These are phyloP conservation scores for Danio choprae DNA, from an alignment of 2,797 vertebrate genomes.

Conservation along the genomic window DNA sequence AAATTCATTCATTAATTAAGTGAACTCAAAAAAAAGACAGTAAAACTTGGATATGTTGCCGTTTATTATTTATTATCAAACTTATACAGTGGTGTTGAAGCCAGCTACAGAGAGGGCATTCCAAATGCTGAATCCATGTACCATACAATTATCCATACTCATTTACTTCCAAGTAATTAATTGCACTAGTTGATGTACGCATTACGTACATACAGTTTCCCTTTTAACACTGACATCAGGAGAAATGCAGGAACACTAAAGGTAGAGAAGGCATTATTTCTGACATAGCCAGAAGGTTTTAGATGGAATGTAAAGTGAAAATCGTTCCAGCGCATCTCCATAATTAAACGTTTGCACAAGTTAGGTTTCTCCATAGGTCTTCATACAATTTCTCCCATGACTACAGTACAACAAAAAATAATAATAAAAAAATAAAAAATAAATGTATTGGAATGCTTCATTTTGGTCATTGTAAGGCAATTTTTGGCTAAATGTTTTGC, in stretches of 20 bases:
- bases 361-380: conserved; percentile 75
- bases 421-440: neutral
- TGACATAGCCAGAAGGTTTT: conserved; percentile 69
- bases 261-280: conserved; percentile 72
- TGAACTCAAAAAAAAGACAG: neutral
- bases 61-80: conserved; percentile 89
- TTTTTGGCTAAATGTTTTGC: conserved; percentile 87
- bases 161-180: conserved; percentile 80
- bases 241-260: conserved; percentile 60
- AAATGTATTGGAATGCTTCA: conserved; percentile 86
- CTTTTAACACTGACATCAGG: conserved; percentile 84
- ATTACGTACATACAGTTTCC: conserved; percentile 78
- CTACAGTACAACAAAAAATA: conserved; percentile 79
- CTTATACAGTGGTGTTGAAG: conserved; percentile 75
- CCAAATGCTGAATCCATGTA: conserved; percentile 67
- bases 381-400: conserved; percentile 71
- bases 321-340: conserved; percentile 74
- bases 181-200: conserved; percentile 87
- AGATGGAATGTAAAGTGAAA: conserved; percentile 77
- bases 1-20: too few species aligned
- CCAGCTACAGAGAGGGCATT: conserved; percentile 71
- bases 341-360: conserved; percentile 77
- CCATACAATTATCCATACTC: conserved; percentile 74
- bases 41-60: conserved; percentile 69
- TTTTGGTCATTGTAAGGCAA: conserved; percentile 90